Evolutionary conservation across 2,113 vertebrate genomes (phyloP).

Genomic region (Pedionomus torquatus): DNA sequence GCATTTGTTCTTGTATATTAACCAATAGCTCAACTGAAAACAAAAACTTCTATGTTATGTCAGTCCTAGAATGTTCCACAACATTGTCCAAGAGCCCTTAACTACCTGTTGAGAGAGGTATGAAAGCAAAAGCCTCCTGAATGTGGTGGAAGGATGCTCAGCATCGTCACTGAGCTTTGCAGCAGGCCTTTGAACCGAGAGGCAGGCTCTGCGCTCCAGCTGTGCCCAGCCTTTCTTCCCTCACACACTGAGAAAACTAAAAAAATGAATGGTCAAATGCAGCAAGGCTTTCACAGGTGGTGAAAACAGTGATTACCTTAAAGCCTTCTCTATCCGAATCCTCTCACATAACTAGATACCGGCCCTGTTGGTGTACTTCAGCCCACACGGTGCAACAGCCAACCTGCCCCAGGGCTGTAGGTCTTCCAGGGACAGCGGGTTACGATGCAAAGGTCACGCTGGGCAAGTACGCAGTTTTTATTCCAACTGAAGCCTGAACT

Average conservation of each 20-base stretch:
- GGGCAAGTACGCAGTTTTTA: background rate
- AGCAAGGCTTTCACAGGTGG: background rate
- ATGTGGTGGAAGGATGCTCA: background rate
- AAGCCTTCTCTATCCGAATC: background rate
- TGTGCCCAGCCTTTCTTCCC: background rate
- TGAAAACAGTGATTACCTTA: background rate
- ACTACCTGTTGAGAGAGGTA: background rate
- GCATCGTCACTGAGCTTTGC: background rate
- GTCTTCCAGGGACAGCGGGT: background rate
- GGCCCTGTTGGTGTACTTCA: background rate
- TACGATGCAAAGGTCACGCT: background rate
- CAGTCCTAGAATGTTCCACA: rapidly evolving
- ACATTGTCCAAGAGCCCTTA: background rate
- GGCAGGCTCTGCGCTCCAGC: background rate
- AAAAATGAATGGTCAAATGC: background rate
- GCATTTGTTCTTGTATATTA: background rate
- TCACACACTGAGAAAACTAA: background rate
- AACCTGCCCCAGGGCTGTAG: background rate
- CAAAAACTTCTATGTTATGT: background rate
- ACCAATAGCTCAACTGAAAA: background rate
- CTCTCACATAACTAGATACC: background rate
- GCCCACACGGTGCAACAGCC: background rate
- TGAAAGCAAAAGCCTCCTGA: background rate
- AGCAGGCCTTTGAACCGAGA: background rate
- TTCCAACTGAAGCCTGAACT: background rate